Evolutionary conservation across 2,888 invertebrate species (phyloP).

Genomic region (Cephus rjabovi): DNA sequence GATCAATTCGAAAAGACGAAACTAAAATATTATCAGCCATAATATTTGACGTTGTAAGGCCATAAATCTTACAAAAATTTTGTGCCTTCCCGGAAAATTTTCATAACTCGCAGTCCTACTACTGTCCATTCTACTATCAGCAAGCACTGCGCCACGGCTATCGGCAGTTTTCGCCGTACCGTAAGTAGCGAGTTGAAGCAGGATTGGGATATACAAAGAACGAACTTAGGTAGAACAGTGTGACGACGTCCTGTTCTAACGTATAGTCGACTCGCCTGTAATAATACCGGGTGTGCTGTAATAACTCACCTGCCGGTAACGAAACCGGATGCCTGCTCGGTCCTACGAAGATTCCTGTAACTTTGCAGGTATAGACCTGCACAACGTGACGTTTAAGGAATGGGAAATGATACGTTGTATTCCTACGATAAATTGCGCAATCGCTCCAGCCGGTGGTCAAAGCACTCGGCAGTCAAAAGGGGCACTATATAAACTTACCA

Average conservation of each 20-base stretch:
- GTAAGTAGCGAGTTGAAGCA: neutral
- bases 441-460: neutral
- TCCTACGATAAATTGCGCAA: neutral
- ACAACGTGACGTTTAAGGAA: neutral
- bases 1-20: neutral
- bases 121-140: neutral
- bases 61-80: neutral
- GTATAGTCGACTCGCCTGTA: slow-evolving; percentile 56
- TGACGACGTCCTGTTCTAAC: slow-evolving; percentile 58
- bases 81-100: neutral
- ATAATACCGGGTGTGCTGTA: slow-evolving; percentile 39
- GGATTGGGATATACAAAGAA: slow-evolving; percentile 5
- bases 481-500: neutral
- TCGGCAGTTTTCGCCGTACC: neutral
- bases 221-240: slow-evolving; percentile 51
- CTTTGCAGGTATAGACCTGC: neutral
- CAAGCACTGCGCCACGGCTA: neutral
- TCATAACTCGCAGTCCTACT: no score
- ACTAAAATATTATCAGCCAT: neutral
- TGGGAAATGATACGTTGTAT: neutral
- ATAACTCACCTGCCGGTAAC: neutral
- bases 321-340: neutral
- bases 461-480: neutral
- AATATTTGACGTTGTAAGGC: neutral
- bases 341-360: neutral